These are phyloP conservation scores for Anableps anableps DNA, from an alignment of 2,797 vertebrate genomes.

Conservation along the genomic window DNA sequence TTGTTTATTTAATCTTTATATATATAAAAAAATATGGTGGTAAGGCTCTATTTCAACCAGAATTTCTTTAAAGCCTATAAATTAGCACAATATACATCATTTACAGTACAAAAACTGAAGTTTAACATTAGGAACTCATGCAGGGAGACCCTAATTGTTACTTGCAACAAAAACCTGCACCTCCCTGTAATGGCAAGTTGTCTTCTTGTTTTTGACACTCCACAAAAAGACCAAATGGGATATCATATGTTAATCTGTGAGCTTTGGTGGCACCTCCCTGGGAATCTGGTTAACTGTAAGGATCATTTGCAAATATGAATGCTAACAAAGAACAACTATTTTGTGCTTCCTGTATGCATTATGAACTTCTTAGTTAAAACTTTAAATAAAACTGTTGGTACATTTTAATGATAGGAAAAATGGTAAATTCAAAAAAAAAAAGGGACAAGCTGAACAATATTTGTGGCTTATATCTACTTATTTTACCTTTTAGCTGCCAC, in stretches of 20 bases:
- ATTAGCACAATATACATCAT: neutral
- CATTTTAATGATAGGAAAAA: neutral
- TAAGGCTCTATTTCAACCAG: neutral
- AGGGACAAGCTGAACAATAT: neutral
- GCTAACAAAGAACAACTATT: slow-evolving; percentile 6
- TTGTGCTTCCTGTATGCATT: neutral
- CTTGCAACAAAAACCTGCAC: neutral
- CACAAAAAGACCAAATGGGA: neutral
- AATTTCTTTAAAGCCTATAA: neutral
- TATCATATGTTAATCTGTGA: neutral
- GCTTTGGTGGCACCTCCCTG: neutral
- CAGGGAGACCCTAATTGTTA: neutral
- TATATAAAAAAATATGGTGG: neutral
- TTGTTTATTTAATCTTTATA: neutral
- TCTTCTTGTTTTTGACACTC: neutral
- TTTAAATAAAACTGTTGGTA: neutral
- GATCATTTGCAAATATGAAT: neutral
- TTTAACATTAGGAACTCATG: neutral
- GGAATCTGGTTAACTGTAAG: neutral
- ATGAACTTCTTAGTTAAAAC: neutral
- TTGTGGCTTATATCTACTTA: neutral
- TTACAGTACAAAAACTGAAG: neutral
- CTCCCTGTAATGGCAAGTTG: neutral
- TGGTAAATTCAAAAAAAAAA: neutral
- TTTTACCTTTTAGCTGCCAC: slow-evolving; percentile 1